These are phyloP conservation scores for Chaenodraco wilsoni DNA, from an alignment of 2,797 vertebrate genomes.

Conservation along the genomic window DNA sequence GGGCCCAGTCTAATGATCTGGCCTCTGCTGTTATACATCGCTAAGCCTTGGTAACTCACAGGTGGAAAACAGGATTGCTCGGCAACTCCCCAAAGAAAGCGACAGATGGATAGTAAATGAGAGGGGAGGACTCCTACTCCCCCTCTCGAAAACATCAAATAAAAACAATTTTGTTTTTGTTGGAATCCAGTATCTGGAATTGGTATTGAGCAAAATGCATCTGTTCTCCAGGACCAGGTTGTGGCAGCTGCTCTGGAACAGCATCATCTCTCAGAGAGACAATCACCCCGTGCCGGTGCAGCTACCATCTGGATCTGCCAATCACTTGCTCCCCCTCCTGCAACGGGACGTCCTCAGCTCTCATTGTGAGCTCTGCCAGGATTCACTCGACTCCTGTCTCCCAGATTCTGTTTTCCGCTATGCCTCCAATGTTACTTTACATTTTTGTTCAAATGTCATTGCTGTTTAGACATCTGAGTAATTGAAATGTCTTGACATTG, in stretches of 20 bases:
- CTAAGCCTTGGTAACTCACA: neutral
- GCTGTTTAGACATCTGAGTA: neutral
- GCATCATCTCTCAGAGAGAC: neutral
- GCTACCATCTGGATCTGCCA: conserved; percentile 7
- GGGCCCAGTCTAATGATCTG: neutral
- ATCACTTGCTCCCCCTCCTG: neutral
- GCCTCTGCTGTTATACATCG: neutral
- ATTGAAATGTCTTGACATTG: neutral
- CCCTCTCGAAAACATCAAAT: neutral
- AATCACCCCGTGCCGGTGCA: neutral
- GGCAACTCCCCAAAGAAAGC: neutral
- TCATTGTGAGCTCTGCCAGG: neutral
- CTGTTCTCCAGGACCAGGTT: neutral
- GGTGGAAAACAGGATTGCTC: neutral
- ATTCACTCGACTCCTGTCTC: neutral
- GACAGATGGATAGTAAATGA: neutral
- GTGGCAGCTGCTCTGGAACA: conserved; percentile 5
- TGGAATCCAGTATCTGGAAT: conserved; percentile 7
- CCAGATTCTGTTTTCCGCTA: neutral
- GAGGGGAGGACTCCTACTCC: neutral
- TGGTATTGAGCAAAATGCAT: neutral
- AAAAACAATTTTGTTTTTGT: neutral
- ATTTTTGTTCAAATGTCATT: neutral
- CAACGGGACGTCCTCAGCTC: neutral
- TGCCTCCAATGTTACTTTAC: neutral